A percentile compares a stretch with the other conserved stretches of the same genome.
Evolutionary conservation across 2,888 invertebrate species (phyloP).

Genomic region (Pseudolycoriella hygida): DNA sequence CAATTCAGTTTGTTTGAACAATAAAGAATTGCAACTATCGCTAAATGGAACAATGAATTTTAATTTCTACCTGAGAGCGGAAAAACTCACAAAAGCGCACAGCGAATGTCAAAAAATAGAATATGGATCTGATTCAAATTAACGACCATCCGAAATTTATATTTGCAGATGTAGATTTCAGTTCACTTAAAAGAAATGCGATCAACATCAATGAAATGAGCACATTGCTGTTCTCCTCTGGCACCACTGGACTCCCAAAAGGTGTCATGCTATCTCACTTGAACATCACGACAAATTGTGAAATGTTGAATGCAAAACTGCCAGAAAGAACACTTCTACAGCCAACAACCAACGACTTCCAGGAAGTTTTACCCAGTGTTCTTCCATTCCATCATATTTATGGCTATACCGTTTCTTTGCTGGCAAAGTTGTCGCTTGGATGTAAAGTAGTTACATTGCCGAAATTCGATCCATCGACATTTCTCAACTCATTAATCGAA

Average conservation of each 20-base stretch:
- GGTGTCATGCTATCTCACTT: slow-evolving; percentile 48
- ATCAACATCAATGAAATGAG: slow-evolving; percentile 37
- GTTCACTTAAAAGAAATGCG: slow-evolving; percentile 29
- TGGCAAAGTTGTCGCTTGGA: slow-evolving; percentile 40
- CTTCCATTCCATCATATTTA: slow-evolving; percentile 74
- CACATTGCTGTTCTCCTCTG: slow-evolving; percentile 63
- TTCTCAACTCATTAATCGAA: slow-evolving; percentile 43
- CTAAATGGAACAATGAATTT: too few species aligned
- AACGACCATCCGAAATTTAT: too few species aligned
- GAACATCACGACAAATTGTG: slow-evolving; percentile 22
- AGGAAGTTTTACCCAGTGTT: slow-evolving; percentile 47
- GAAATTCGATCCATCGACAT: slow-evolving; percentile 52
- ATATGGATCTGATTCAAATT: too few species aligned
- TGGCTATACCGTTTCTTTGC: slow-evolving; percentile 42
- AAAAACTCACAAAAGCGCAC: too few species aligned
- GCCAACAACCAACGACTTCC: slow-evolving; percentile 25
- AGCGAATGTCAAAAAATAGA: too few species aligned
- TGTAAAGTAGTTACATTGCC: slow-evolving; percentile 49
- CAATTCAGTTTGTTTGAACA: too few species aligned
- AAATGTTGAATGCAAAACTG: slow-evolving; percentile 18
- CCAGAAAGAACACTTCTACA: slow-evolving; percentile 11
- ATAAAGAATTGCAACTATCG: too few species aligned
- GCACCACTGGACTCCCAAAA: slow-evolving; percentile 65
- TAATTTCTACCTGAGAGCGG: too few species aligned
- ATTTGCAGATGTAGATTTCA: slow-evolving; percentile 30